phyloP scores from a whole-genome alignment of 2,113 vertebrate genomes.

The Pterophyllum scalare region DNA sequence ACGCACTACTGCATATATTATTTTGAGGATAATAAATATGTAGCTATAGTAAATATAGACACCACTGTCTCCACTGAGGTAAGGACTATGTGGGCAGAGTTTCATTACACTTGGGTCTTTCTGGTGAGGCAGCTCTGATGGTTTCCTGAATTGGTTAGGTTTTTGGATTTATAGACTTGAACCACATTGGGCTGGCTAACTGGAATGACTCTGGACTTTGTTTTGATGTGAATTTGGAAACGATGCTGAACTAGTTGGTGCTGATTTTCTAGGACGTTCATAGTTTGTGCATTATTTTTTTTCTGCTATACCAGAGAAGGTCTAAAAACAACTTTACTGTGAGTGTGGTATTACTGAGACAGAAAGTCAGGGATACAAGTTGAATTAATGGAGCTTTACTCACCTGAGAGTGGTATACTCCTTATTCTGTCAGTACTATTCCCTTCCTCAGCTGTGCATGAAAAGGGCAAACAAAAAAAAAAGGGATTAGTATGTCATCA shows the following conservation, averaged over 20 bases:
- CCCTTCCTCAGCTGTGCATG: neutral
- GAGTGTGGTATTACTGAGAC: neutral
- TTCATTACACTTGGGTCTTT: neutral
- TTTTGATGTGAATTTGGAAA: neutral
- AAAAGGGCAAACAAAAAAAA: no score
- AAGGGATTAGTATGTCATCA: no score
- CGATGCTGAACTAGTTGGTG: neutral
- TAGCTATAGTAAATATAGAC: neutral
- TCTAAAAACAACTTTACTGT: neutral
- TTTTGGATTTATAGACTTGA: neutral
- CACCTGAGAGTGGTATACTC: neutral
- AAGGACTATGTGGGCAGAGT: neutral
- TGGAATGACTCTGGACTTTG: accelerated
- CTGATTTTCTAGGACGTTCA: neutral
- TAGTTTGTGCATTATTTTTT: neutral
- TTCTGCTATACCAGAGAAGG: neutral
- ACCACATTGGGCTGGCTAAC: neutral
- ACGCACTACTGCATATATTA: neutral
- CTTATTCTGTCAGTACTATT: neutral
- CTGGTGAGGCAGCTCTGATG: neutral
- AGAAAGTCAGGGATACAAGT: neutral
- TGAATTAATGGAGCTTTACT: neutral
- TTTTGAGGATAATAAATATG: neutral
- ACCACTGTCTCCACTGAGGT: no score
- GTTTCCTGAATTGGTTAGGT: neutral